Percentiles rank a stretch among this genome's conserved stretches.
Conservation (phyloP, 2,888 invertebrate genomes). For the Hydrotaea diabolus region DNA sequence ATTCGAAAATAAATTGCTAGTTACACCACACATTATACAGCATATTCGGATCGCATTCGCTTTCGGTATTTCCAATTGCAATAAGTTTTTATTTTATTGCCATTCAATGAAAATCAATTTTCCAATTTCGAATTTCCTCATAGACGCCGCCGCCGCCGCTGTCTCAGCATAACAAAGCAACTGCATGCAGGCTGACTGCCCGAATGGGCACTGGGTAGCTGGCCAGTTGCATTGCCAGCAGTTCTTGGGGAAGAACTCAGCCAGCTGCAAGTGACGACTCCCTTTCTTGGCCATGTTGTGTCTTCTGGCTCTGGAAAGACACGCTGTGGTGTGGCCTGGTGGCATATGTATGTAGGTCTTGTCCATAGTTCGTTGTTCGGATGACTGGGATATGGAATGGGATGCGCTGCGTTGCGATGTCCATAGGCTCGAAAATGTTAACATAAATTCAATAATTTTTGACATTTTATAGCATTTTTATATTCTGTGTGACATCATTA, state of each 20-base stretch:
- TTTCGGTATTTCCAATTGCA: constrained; percentile 23
- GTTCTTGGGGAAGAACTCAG: background rate
- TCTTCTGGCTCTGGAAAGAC: too few species aligned
- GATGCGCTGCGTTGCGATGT: background rate
- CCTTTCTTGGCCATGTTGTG: constrained; percentile 22
- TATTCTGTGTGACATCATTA: constrained; percentile 71
- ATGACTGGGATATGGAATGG: background rate
- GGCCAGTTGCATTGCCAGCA: constrained; percentile 47
- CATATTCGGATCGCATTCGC: background rate
- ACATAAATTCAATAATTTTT: constrained; percentile 71
- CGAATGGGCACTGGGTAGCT: background rate
- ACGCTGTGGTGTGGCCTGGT: background rate
- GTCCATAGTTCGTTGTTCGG: background rate
- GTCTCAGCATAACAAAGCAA: background rate
- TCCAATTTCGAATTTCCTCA: constrained; percentile 26
- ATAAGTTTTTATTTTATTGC: constrained; percentile 44
- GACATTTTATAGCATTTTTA: constrained; percentile 71
- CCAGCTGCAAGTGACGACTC: constrained; percentile 17
- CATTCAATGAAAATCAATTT: constrained; percentile 44
- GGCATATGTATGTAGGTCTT: background rate
- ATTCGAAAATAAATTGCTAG: constrained; percentile 39
- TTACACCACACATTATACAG: background rate
- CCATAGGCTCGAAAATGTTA: constrained; percentile 59
- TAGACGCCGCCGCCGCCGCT: constrained; percentile 19
- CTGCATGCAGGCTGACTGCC: background rate